A percentile compares a stretch with the other conserved stretches of the same genome.
Conservation (phyloP, 1,140 invertebrate species). For the Orussus abietinus region DNA sequence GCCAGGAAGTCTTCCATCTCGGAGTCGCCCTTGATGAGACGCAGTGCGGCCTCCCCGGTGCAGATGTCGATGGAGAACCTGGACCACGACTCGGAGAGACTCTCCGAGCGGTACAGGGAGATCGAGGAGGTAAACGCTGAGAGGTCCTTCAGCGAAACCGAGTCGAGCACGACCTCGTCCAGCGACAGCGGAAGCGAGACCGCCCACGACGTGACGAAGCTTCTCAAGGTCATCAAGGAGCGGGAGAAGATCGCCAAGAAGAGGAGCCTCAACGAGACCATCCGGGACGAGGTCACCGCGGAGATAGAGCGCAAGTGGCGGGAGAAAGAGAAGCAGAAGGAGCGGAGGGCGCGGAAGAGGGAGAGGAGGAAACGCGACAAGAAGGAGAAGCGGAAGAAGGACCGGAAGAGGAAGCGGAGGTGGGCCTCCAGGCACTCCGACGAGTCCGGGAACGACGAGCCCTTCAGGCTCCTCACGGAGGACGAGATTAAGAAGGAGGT, state of each 20-base stretch:
- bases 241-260: conserved; percentile 48
- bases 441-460: not conserved
- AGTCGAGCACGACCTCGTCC: not conserved
- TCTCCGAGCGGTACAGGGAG: conserved; percentile 5
- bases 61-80: no score
- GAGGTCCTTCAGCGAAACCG: not conserved
- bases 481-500: conserved; percentile 46
- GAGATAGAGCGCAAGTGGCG: conserved; percentile 44
- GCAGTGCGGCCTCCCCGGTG: no score
- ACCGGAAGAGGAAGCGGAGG: conserved; percentile 26
- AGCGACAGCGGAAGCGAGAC: conserved; percentile 14
- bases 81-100: no score
- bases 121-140: not conserved
- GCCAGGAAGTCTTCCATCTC: no score
- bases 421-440: conserved; percentile 28
- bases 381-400: conserved; percentile 29
- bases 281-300: conserved; percentile 46
- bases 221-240: conserved; percentile 46
- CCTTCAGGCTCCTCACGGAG: conserved; percentile 26
- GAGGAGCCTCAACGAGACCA: conserved; percentile 42
- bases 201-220: conserved; percentile 32
- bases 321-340: conserved; percentile 35
- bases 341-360: conserved; percentile 25
- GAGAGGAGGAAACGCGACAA: conserved; percentile 22
- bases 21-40: no score